Conservation (phyloP, 2,113 vertebrate species). For the Chionodraco myersi region DNA sequence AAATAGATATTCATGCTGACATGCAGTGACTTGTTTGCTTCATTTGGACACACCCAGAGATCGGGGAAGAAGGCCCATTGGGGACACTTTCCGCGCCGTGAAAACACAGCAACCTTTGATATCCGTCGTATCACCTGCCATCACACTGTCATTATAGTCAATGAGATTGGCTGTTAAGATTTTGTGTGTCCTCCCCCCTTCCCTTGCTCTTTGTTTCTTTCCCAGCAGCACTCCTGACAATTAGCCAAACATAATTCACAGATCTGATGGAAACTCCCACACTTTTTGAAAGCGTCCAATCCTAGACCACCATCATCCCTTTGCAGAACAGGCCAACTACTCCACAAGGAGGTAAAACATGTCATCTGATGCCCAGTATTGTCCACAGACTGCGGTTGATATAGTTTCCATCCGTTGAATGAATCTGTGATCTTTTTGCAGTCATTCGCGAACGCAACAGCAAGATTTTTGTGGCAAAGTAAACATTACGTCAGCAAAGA, state of each 20-base stretch:
- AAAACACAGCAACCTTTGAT: conserved; percentile 29
- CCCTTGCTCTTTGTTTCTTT: conserved; percentile 6
- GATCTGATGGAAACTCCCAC: conserved; percentile 41
- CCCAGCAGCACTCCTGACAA: conserved; percentile 17
- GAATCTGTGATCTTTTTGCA: conserved; percentile 58
- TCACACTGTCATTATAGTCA: conserved; percentile 56
- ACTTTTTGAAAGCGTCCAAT: conserved; percentile 33
- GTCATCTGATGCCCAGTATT: conserved; percentile 39
- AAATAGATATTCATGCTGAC: conserved; percentile 50
- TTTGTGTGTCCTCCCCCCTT: background rate
- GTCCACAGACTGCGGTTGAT: conserved; percentile 35
- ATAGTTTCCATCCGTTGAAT: conserved; percentile 67
- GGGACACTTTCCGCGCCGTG: conserved; percentile 50
- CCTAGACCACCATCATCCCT: conserved; percentile 26
- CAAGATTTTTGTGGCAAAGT: conserved; percentile 63
- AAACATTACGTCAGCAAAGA: conserved; percentile 73
- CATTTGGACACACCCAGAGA: conserved; percentile 57
- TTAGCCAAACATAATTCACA: conserved; percentile 48
- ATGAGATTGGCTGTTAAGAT: conserved; percentile 38
- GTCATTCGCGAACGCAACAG: conserved; percentile 55
- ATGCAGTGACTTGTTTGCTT: conserved; percentile 60
- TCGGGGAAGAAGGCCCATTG: conserved; percentile 34
- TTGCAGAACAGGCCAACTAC: conserved; percentile 24
- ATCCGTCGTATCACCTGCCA: conserved; percentile 43
- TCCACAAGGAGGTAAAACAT: conserved; percentile 42